These are phyloP conservation scores for Phrynosoma platyrhinos DNA, from an alignment of 2,113 vertebrate species.

Conservation along the genomic window DNA sequence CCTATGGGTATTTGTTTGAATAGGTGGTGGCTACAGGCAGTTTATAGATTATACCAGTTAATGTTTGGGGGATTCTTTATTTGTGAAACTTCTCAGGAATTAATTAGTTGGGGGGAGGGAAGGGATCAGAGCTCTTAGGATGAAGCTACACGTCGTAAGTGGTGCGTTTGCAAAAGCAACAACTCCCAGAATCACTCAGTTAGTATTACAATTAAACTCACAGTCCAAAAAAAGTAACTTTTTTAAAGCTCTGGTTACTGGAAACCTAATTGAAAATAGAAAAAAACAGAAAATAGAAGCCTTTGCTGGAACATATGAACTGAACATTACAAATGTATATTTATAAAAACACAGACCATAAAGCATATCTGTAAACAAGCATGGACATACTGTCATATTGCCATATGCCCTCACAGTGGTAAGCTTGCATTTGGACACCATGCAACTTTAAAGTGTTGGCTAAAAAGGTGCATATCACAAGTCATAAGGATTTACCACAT, in stretches of 20 bases:
- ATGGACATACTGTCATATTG: background rate
- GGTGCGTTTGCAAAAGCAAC: too few species aligned
- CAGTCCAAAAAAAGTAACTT: too few species aligned
- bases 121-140: background rate
- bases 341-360: background rate
- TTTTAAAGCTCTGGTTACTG: too few species aligned
- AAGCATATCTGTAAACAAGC: background rate
- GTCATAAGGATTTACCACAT: background rate
- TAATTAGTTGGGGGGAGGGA: too few species aligned
- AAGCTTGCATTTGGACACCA: background rate
- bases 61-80: background rate
- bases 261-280: too few species aligned
- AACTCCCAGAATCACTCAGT: too few species aligned
- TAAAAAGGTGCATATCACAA: background rate
- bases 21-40: background rate
- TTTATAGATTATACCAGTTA: background rate
- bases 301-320: background rate
- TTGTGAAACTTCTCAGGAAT: background rate
- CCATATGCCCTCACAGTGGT: background rate
- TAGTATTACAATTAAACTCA: too few species aligned
- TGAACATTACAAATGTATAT: background rate
- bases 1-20: conserved; percentile 15
- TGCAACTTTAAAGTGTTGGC: background rate
- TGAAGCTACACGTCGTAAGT: background rate
- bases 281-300: too few species aligned